Evolutionary conservation across 2,113 vertebrate genomes (phyloP).

Genomic region (Tachysurus vachellii): DNA sequence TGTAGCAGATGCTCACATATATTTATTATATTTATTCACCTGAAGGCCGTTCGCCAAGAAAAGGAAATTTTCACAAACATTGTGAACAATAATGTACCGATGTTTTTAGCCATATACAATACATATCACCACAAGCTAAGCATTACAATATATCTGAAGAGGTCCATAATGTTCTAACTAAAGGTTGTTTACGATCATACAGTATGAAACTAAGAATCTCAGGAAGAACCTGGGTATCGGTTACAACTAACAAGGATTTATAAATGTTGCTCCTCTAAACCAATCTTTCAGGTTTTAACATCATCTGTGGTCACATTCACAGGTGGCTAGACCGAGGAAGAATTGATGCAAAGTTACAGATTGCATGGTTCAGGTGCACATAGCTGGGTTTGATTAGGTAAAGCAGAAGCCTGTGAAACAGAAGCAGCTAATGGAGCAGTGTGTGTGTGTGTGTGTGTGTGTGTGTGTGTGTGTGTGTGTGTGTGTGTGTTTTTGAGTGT

Average conservation of each 20-base stretch:
- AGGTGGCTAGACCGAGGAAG: slow-evolving; percentile 8
- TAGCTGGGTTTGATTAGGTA: slow-evolving; percentile 7
- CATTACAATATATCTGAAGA: background rate
- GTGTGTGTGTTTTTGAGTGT: too few species aligned
- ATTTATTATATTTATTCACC: background rate
- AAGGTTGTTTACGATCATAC: background rate
- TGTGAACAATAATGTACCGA: background rate
- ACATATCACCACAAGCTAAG: background rate
- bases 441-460: background rate
- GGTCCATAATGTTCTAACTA: background rate
- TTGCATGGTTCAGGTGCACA: slow-evolving; percentile 10
- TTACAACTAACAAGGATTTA: background rate
- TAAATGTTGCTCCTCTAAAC: slow-evolving; percentile 1
- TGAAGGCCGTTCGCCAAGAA: background rate
- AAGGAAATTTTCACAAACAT: background rate
- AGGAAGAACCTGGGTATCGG: background rate
- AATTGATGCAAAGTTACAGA: background rate
- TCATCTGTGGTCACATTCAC: slow-evolving; percentile 20
- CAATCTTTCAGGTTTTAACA: background rate
- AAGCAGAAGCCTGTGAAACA: background rate
- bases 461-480: background rate
- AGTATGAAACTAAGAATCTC: background rate
- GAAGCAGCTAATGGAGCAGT: background rate
- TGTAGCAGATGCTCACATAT: background rate
- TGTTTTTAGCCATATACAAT: background rate